phyloP scores from a whole-genome alignment of 1,140 invertebrate genomes.

The Aphidius ervi region DNA sequence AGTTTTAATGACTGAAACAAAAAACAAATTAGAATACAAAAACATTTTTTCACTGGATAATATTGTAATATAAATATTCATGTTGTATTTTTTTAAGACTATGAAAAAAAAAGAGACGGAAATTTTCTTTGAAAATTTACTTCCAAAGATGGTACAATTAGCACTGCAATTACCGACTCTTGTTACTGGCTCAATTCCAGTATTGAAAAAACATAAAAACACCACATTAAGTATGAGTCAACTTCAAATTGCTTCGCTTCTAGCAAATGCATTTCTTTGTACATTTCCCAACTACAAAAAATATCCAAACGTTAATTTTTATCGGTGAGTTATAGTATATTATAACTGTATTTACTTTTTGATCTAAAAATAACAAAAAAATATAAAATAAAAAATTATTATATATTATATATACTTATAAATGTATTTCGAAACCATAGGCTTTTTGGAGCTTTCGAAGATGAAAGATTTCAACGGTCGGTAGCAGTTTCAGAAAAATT shows the following conservation, averaged over 20 bases:
- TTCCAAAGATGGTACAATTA: slow-evolving; percentile 76
- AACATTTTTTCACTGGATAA: too few species aligned
- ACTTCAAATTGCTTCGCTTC: slow-evolving; percentile 77
- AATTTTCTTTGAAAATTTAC: slow-evolving; percentile 70
- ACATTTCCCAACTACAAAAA: slow-evolving; percentile 83
- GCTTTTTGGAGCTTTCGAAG: slow-evolving; percentile 54
- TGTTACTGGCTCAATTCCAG: slow-evolving; percentile 73
- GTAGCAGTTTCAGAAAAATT: slow-evolving; percentile 70
- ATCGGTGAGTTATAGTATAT: slow-evolving; percentile 66
- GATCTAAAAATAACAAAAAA: not conserved
- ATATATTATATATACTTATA: not conserved
- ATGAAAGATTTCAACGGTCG: slow-evolving; percentile 39
- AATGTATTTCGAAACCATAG: slow-evolving; percentile 37
- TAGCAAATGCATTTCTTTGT: slow-evolving; percentile 95
- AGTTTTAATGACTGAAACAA: too few species aligned
- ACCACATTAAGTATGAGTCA: slow-evolving; percentile 70
- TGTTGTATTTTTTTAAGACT: too few species aligned
- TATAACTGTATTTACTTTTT: too few species aligned
- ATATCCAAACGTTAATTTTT: slow-evolving; percentile 88
- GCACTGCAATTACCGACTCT: slow-evolving; percentile 75
- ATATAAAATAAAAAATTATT: too few species aligned
- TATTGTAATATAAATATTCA: too few species aligned
- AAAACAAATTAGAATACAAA: too few species aligned
- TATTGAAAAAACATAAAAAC: slow-evolving; percentile 60
- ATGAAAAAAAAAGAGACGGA: slow-evolving; percentile 66